phyloP scores from a whole-genome alignment of 2,113 vertebrate genomes.

The Motacilla alba region DNA sequence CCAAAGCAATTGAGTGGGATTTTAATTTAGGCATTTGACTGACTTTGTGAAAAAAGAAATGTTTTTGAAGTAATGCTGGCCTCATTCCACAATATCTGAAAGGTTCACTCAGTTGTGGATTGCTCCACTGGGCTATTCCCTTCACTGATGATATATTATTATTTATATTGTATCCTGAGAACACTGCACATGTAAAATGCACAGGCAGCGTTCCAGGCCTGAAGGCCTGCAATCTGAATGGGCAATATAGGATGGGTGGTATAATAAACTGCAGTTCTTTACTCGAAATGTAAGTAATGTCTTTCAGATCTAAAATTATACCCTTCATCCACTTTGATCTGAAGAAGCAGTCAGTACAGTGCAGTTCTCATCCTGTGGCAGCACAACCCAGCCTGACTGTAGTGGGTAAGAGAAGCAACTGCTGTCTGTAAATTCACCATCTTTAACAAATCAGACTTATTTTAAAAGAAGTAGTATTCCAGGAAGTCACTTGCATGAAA shows the following conservation, averaged over 20 bases:
- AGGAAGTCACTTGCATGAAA: background rate
- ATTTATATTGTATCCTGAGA: conserved; percentile 28
- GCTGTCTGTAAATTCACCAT: background rate
- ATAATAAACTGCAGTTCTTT: conserved; percentile 4
- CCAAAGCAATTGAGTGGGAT: conserved; percentile 56
- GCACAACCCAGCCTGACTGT: background rate
- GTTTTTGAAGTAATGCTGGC: conserved; percentile 55
- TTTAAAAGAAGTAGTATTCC: background rate
- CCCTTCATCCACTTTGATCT: background rate
- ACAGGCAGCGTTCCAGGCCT: conserved; percentile 1
- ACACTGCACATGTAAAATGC: background rate
- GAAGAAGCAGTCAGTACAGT: background rate
- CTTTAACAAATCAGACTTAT: background rate
- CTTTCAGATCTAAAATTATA: conserved; percentile 1
- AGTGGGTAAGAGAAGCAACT: background rate
- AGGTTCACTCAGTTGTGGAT: conserved; percentile 31
- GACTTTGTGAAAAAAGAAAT: conserved; percentile 21
- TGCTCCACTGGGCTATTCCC: conserved; percentile 11
- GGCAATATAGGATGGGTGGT: background rate
- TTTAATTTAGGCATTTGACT: conserved; percentile 61
- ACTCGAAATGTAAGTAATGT: background rate
- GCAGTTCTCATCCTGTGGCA: background rate
- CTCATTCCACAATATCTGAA: conserved; percentile 21
- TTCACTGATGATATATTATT: background rate
- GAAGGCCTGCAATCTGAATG: conserved; percentile 5